Evolutionary conservation across 2,888 invertebrate species (phyloP).

Genomic region (Parasteatoda lunata): DNA sequence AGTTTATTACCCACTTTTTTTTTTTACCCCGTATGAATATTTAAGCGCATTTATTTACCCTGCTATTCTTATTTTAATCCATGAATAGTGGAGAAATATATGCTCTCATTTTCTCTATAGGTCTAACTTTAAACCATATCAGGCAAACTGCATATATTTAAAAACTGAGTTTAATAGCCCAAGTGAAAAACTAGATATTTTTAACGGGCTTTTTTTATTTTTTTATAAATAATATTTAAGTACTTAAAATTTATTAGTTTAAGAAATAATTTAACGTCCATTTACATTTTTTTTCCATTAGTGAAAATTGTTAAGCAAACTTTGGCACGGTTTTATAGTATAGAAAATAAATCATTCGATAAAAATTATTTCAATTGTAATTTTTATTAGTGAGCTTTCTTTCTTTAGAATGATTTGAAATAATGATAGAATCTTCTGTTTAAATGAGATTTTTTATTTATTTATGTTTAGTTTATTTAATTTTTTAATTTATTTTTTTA

Average conservation of each 20-base stretch:
- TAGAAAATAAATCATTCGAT: too few species aligned
- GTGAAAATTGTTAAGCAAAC: too few species aligned
- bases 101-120: background rate
- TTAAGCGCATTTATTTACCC: background rate
- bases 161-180: background rate
- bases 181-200: background rate
- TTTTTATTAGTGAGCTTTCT: too few species aligned
- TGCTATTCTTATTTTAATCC: background rate
- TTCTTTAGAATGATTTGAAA: too few species aligned
- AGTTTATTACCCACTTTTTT: background rate
- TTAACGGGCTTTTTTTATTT: too few species aligned
- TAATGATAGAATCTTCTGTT: too few species aligned
- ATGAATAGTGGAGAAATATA: background rate
- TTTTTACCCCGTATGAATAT: background rate
- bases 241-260: background rate
- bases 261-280: constrained; percentile 5
- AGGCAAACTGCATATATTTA: background rate
- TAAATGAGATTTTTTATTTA: too few species aligned
- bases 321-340: too few species aligned
- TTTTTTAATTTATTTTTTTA: too few species aligned
- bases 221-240: background rate
- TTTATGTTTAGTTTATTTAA: too few species aligned
- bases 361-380: too few species aligned
- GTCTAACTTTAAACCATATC: background rate
- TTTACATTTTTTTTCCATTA: background rate